A percentile compares a stretch with the other conserved stretches of the same genome.
Evolutionary conservation across 2,797 vertebrate species (phyloP).

Genomic region (Crenichthys baileyi): DNA sequence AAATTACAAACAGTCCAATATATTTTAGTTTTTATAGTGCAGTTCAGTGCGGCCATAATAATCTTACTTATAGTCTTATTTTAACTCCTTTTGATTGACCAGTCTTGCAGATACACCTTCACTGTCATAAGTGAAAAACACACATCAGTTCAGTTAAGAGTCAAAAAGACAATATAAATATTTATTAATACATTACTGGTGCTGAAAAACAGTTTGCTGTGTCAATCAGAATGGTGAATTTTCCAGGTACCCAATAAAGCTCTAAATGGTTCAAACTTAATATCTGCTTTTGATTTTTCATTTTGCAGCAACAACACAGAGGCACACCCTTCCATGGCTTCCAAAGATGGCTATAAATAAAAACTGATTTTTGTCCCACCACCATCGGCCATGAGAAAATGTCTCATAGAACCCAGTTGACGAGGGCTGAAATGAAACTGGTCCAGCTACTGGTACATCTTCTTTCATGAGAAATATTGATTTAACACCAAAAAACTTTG

Average conservation of each 20-base stretch:
- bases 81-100: neutral
- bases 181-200: neutral
- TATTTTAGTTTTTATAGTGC: neutral
- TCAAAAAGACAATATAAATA: neutral
- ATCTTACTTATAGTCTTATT: neutral
- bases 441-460: conserved; percentile 23
- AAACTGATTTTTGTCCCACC: neutral
- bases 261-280: conserved; percentile 28
- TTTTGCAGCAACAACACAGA: conserved; percentile 44
- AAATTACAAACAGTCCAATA: neutral
- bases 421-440: conserved; percentile 47
- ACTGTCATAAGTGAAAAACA: neutral
- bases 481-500: neutral
- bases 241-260: neutral
- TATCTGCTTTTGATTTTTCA: conserved; percentile 29
- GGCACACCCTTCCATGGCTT: conserved; percentile 60
- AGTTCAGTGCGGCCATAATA: neutral
- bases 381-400: conserved; percentile 35
- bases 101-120: neutral
- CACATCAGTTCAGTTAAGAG: neutral
- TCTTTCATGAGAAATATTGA: conserved; percentile 31
- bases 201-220: neutral
- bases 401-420: conserved; percentile 47
- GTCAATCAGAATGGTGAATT: neutral
- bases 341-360: conserved; percentile 51